Base-by-base conservation (phyloP, 2,888 invertebrate species). In the Leptopilina myrica region DNA sequence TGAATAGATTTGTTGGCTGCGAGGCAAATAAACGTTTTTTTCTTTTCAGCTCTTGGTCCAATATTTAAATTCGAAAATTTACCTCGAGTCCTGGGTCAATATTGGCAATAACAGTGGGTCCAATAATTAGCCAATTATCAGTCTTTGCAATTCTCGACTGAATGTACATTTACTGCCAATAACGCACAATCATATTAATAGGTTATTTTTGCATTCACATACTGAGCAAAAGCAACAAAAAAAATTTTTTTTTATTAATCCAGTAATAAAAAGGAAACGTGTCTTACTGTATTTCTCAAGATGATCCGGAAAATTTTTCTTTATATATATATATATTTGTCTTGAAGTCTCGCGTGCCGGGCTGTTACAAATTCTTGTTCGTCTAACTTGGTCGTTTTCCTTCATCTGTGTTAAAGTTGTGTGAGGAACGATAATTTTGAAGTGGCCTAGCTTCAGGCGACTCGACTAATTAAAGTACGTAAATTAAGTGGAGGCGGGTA, bases 381-480 rank as follows among this genome's bases (percentile, higher is more conserved):
- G 43, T 56, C 49, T 69, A 69, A 66, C 33, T 62, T 73, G 76
- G 78, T 76, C 79, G 80, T 82, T 80, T 79, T 76, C 56, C 11
- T 46, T 12, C 75, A 73, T 77, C 64, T 64, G 76, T 77, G 78
- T 78, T 73, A 33, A 33, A 33, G 67, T 43, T 33, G 33, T 40
- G 73, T 26, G 76, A 43, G 46, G 76, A 76, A 77, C 49, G 69
- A 73, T 64, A 73, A 65, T 77, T 59, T 64, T 64, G 65, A 78
- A 75, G 76, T 67, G 66, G 78, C 20, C 80, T 78, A 77, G 83
- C 83, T 81, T 81, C 79, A 78, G 84, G 83, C 82, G 79, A 80
- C 84, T 80, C 75, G 82, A 84, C 87, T 87, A 87, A 87, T 87
- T 87, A 87, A 87, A 87, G 85, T 81, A 84, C 85, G 85, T 87